Conservation (phyloP, 1,140 invertebrate species). For the Drosophila punjabiensis region DNA sequence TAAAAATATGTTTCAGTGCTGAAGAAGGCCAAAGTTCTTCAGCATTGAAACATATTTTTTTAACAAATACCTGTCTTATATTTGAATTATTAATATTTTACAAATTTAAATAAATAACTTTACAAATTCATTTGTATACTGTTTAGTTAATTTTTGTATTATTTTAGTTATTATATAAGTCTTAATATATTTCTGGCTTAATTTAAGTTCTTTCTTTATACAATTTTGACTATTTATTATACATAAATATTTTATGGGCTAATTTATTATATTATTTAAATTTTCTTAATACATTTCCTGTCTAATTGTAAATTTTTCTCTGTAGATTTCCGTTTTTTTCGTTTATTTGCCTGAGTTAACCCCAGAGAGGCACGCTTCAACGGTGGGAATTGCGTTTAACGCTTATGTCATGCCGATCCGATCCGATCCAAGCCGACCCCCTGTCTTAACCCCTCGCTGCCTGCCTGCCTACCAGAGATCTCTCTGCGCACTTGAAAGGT, state of each 20-base stretch:
- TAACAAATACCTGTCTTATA: no score
- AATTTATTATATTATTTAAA: background rate
- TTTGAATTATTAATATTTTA: no score
- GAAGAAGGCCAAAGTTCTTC: no score
- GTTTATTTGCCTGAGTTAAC: slow-evolving; percentile 13
- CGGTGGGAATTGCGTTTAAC: slow-evolving; percentile 47
- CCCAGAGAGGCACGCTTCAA: slow-evolving; percentile 45
- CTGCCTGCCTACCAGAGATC: slow-evolving; percentile 16
- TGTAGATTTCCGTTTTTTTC: background rate
- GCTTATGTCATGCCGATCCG: slow-evolving; percentile 57
- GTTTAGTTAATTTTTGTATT: no score
- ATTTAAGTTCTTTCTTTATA: no score
- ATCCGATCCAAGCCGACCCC: slow-evolving; percentile 28
- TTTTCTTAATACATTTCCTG: background rate
- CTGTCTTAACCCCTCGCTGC: slow-evolving; percentile 7
- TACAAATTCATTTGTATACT: background rate
- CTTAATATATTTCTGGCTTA: no score
- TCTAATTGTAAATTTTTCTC: background rate
- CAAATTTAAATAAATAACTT: background rate
- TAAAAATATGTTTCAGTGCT: no score
- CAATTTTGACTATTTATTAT: no score
- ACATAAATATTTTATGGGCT: background rate
- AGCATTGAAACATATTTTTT: background rate
- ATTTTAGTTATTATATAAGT: no score
- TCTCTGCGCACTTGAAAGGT: slow-evolving; percentile 67